A percentile compares a stretch with the other conserved stretches of the same genome.
These are phyloP conservation scores for Garra rufa DNA, from an alignment of 2,113 vertebrate genomes.

Conservation along the genomic window DNA sequence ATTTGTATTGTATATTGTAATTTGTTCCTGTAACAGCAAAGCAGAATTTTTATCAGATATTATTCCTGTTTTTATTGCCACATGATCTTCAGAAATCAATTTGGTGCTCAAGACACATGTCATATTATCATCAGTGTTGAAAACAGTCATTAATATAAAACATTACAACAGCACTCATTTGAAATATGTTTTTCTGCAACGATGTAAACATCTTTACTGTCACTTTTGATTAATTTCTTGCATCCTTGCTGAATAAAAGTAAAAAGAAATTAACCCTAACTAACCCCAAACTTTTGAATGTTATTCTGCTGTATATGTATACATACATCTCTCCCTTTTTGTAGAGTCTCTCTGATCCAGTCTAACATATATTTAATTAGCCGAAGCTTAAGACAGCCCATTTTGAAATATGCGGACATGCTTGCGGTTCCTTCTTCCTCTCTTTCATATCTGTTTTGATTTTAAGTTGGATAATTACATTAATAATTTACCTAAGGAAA, in stretches of 20 bases:
- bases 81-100: not conserved
- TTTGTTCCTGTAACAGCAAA: not conserved
- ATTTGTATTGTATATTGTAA: not conserved
- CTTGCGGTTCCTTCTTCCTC: slow-evolving; percentile 22
- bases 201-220: not conserved
- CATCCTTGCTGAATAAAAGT: not conserved
- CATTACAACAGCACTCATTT: not conserved
- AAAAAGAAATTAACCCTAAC: not conserved
- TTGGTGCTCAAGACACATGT: not conserved
- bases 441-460: slow-evolving; percentile 48
- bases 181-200: not conserved
- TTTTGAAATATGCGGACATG: slow-evolving; percentile 13
- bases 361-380: slow-evolving; percentile 51
- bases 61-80: not conserved
- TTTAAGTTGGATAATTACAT: slow-evolving; percentile 58
- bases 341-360: slow-evolving; percentile 35
- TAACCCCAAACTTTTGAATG: not conserved
- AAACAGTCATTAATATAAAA: too few relatives aligned
- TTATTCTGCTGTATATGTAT: not conserved
- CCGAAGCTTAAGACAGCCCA: slow-evolving; percentile 15
- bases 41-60: not conserved
- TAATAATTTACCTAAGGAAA: slow-evolving; percentile 60
- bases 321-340: not conserved
- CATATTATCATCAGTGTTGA: not conserved
- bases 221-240: not conserved